Evolutionary conservation across 2,797 vertebrate species (phyloP), one percentile per base, ranked within the genome.

Genomic region (Balearica regulorum): DNA sequence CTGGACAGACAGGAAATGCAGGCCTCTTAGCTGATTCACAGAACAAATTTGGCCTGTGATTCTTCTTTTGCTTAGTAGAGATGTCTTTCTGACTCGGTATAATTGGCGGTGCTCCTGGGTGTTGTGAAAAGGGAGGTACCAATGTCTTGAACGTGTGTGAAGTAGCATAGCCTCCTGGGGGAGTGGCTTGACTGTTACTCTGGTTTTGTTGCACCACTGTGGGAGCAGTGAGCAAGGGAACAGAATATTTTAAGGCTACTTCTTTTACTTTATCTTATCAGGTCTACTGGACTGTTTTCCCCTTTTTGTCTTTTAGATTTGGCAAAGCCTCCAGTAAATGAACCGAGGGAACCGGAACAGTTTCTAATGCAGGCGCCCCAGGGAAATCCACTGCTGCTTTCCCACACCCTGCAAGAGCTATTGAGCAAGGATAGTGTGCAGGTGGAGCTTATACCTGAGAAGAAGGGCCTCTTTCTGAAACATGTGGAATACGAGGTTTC

Each of bases 401-500:
- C 98, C 35, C 97, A 98, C 95, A 99, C 98, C n/a, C 97, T 99
- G 71, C 98, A 98, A 87, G 98, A 98, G 81, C 98, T 99, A 85
- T 97, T 99, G 98, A 98, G 97, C 94, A 98, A 98, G 58, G 99
- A 99, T 81, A 98, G 97, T 0, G 98, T 99, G 91, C 98, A 98
- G 95, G 98, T 99, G 97, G 99, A 99, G 97, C 98, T 99, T 83
- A 99, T 99, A 83, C 99, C 99, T 0, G 99, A 99, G 98, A 99
- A 99, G 98, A 99, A 99, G 92, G 99, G 99, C 31, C 98, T 99
- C 92, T 99, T 99, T 91, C 99, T 99, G 72, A 99, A 99, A 97
- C 99, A 99, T 39, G 99, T 99, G 98, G 99, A 99, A 77, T 99
- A 99, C 55, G 99, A 99, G 96, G 98, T 99, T 96, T 99, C 98